A percentile compares a stretch with the other conserved stretches of the same genome.
Conservation (phyloP, 1,140 invertebrate genomes). For the Heterodera schachtii region DNA sequence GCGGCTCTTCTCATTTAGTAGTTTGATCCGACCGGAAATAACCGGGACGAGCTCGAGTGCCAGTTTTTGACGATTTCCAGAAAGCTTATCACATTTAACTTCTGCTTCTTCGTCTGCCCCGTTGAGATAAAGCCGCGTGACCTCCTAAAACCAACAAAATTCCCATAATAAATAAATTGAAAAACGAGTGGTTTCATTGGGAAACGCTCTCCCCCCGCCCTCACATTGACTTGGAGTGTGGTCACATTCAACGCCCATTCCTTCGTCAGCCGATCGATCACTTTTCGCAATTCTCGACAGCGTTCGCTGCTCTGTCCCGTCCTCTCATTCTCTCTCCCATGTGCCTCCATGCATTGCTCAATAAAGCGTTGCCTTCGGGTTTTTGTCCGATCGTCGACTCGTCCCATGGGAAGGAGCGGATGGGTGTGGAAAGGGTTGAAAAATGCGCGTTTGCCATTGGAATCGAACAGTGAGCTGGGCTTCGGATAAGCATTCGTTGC, state of each 20-base stretch:
- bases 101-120: constrained; percentile 33
- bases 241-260: constrained; percentile 49
- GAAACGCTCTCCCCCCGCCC: not conserved
- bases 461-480: constrained; percentile 42
- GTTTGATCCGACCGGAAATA: constrained; percentile 31
- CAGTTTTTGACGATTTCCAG: constrained; percentile 26
- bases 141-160: too few species aligned
- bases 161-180: too few species aligned
- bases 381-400: constrained; percentile 44
- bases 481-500: constrained; percentile 7
- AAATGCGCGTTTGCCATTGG: constrained; percentile 37
- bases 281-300: constrained; percentile 38
- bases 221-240: constrained; percentile 44
- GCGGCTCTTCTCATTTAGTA: constrained; percentile 9
- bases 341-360: constrained; percentile 39
- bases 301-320: constrained; percentile 28
- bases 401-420: constrained; percentile 42
- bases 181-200: constrained; percentile 16
- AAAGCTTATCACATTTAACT: constrained; percentile 1
- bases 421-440: constrained; percentile 48
- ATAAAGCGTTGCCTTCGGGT: constrained; percentile 38
- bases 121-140: constrained; percentile 13
- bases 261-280: constrained; percentile 35
- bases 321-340: not conserved
- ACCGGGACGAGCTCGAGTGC: constrained; percentile 27